A percentile compares a stretch with the other conserved stretches of the same genome.
Evolutionary conservation across 2,888 invertebrate species (phyloP).

Genomic region (Acleris laterana): DNA sequence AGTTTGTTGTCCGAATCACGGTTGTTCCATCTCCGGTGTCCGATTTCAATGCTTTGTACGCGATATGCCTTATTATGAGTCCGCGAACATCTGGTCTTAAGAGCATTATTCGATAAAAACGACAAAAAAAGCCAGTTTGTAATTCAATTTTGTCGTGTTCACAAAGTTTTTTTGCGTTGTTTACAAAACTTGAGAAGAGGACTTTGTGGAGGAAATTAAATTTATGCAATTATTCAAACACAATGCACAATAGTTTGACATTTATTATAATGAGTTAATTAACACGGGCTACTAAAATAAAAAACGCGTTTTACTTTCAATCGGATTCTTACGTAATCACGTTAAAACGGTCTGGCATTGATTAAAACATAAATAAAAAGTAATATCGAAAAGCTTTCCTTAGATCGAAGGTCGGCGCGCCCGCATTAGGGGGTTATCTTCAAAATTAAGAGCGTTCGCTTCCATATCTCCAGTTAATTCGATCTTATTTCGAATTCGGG

Average conservation of each 20-base stretch:
- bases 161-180: conserved; percentile 46
- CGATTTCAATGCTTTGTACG: conserved; percentile 81
- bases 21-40: conserved; percentile 82
- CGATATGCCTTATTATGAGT: conserved; percentile 83
- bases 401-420: conserved; percentile 59
- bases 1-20: conserved; percentile 67
- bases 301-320: conserved; percentile 18
- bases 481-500: conserved; percentile 69
- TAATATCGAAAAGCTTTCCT: conserved; percentile 56
- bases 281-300: conserved; percentile 11
- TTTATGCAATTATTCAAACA: conserved; percentile 21
- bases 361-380: conserved; percentile 46
- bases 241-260: conserved; percentile 8
- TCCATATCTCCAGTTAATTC: conserved; percentile 70
- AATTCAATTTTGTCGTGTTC: conserved; percentile 60
- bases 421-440: conserved; percentile 77
- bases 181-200: conserved; percentile 42
- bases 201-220: conserved; percentile 5
- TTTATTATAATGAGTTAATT: conserved; percentile 18
- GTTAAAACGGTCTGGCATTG: conserved; percentile 34
- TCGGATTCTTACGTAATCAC: conserved; percentile 28
- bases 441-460: conserved; percentile 71
- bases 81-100: conserved; percentile 79
- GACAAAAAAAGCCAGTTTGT: conserved; percentile 68
- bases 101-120: conserved; percentile 70